These are phyloP conservation scores for Proterorhinus semilunaris DNA, from an alignment of 2,113 vertebrate species.

Conservation along the genomic window DNA sequence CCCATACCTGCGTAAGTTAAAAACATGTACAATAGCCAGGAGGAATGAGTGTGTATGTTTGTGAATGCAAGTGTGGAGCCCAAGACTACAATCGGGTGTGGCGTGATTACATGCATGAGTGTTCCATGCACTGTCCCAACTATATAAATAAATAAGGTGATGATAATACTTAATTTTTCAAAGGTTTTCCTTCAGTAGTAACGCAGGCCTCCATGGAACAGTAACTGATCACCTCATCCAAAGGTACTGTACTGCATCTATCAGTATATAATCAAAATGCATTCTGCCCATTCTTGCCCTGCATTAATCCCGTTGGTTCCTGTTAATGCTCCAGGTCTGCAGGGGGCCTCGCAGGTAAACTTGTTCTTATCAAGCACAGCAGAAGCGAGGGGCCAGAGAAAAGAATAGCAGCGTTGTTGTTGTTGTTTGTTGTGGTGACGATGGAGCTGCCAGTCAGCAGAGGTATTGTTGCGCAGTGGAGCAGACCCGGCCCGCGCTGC, in stretches of 20 bases:
- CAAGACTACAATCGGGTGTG: no score
- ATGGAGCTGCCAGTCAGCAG: conserved; percentile 68
- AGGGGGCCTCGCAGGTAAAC: conserved; percentile 29
- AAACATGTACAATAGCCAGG: no score
- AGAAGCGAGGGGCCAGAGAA: conserved; percentile 49
- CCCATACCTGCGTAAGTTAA: no score
- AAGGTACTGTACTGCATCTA: background rate
- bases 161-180: no score
- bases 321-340: background rate
- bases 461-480: conserved; percentile 78
- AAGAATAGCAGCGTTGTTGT: conserved; percentile 64
- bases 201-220: background rate
- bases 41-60: no score
- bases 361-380: conserved; percentile 65
- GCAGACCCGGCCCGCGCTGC: conserved; percentile 72
- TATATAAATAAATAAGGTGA: no score
- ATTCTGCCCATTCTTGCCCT: background rate
- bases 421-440: conserved; percentile 72
- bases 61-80: no score
- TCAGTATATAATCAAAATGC: background rate
- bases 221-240: background rate
- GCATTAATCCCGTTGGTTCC: background rate
- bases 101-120: no score
- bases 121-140: no score
- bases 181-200: background rate